phyloP scores from a whole-genome alignment of 1,140 invertebrate species.

The Hyphantria cunea region DNA sequence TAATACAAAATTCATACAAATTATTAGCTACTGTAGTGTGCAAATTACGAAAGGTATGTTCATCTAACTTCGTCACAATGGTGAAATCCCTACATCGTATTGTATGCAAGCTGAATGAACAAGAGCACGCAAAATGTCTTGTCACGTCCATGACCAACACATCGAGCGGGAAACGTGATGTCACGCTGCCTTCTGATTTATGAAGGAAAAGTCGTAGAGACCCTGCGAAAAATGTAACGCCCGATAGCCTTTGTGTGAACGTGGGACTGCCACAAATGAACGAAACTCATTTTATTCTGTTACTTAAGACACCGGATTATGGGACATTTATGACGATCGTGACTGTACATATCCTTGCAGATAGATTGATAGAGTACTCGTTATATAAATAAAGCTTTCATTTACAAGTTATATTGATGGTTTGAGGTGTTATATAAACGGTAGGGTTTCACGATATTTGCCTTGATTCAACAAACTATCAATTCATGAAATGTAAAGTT shows the following conservation, averaged over 20 bases:
- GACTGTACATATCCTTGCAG: constrained; percentile 11
- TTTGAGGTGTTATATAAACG: too few relatives aligned
- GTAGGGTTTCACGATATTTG: too few relatives aligned
- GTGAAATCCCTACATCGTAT: not conserved
- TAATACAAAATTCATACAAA: too few relatives aligned
- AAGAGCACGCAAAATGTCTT: constrained; percentile 48
- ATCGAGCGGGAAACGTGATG: constrained; percentile 47
- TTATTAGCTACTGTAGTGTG: not conserved
- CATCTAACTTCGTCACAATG: constrained; percentile 1
- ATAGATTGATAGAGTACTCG: too few relatives aligned
- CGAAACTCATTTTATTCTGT: constrained; percentile 54
- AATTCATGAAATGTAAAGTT: too few relatives aligned
- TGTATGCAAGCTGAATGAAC: constrained; percentile 11
- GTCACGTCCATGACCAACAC: constrained; percentile 52
- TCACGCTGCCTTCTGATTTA: constrained; percentile 56
- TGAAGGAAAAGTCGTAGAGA: constrained; percentile 48
- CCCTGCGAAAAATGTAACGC: constrained; percentile 49
- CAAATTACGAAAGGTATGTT: not conserved
- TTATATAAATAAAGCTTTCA: too few relatives aligned
- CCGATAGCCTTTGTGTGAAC: constrained; percentile 53
- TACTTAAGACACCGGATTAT: constrained; percentile 42
- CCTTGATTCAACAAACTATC: too few relatives aligned
- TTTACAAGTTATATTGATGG: too few relatives aligned
- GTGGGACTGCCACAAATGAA: constrained; percentile 52
- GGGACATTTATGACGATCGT: constrained; percentile 38